Evolutionary conservation across 2,797 vertebrate species (phyloP).

Genomic region (Sciaenops ocellatus): DNA sequence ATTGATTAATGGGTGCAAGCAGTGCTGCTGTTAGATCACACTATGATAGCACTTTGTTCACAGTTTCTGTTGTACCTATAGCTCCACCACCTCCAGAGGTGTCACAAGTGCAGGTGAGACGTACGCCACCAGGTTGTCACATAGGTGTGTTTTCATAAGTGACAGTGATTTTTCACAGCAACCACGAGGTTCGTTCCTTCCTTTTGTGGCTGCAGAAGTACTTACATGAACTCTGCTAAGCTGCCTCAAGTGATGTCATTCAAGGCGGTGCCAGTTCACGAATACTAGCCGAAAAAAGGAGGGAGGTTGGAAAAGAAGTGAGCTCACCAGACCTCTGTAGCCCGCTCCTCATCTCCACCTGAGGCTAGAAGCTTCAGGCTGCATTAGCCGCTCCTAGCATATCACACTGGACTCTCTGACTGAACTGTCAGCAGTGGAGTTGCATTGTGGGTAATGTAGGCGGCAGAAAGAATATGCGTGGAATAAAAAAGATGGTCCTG

Average conservation of each 20-base stretch:
- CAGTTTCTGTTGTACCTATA: constrained; percentile 21
- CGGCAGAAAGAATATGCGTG: not conserved
- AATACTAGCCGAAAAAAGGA: too few species aligned
- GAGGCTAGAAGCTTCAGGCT: not conserved
- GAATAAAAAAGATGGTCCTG: not conserved
- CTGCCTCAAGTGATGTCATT: not conserved
- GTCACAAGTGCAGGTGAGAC: constrained; percentile 40
- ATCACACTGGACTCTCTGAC: not conserved
- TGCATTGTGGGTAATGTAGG: not conserved
- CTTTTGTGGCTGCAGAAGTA: not conserved
- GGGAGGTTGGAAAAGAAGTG: not conserved
- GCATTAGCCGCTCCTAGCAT: not conserved
- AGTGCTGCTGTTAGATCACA: constrained; percentile 20
- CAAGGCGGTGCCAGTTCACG: not conserved
- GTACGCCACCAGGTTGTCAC: constrained; percentile 11
- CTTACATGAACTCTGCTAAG: not conserved
- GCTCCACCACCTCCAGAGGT: constrained; percentile 17
- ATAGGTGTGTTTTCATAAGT: constrained; percentile 2
- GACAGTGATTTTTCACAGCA: constrained; percentile 16
- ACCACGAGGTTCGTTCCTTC: not conserved
- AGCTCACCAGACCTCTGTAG: not conserved
- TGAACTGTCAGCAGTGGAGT: not conserved
- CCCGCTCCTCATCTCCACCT: not conserved
- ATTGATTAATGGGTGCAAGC: not conserved
- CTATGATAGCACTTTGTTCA: constrained; percentile 17